These are phyloP conservation scores for Clarias macrocephalus DNA, from an alignment of 2,113 vertebrate genomes.

Conservation along the genomic window DNA sequence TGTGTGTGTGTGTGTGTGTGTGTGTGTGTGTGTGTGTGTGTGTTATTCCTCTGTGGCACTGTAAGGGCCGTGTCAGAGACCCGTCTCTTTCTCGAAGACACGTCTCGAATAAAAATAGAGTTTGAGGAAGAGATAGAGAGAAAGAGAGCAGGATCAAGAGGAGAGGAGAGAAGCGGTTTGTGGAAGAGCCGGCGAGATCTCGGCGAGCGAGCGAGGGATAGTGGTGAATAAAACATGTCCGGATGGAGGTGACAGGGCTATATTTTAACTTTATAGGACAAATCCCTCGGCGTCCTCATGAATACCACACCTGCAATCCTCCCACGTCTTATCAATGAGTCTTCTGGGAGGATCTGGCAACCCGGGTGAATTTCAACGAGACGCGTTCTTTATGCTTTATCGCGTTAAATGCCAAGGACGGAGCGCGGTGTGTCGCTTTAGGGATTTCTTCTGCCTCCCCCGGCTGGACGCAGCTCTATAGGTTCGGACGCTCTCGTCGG, in stretches of 20 bases:
- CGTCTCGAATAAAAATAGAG: too few species aligned
- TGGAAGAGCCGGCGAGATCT: background rate
- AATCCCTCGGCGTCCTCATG: conserved; percentile 65
- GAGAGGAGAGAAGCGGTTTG: background rate
- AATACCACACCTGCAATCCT: conserved; percentile 70
- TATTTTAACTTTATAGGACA: conserved; percentile 74
- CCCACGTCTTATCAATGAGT: conserved; percentile 65
- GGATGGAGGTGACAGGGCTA: conserved; percentile 50
- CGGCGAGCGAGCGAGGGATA: conserved; percentile 49
- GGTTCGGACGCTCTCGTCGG: background rate
- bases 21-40: too few species aligned
- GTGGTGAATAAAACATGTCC: conserved; percentile 75
- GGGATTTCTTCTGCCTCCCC: background rate
- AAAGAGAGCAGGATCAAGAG: background rate
- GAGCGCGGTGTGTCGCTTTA: background rate
- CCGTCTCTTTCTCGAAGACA: background rate
- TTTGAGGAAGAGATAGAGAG: background rate
- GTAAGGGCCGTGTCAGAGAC: background rate
- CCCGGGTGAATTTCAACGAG: conserved; percentile 68
- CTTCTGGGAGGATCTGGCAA: conserved; percentile 53
- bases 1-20: too few species aligned
- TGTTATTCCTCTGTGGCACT: too few species aligned
- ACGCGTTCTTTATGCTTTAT: conserved; percentile 40
- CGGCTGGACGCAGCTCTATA: background rate
- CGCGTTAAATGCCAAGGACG: conserved; percentile 63